Conservation (phyloP, 2,888 invertebrate genomes). For the Agrochola lychnidis region DNA sequence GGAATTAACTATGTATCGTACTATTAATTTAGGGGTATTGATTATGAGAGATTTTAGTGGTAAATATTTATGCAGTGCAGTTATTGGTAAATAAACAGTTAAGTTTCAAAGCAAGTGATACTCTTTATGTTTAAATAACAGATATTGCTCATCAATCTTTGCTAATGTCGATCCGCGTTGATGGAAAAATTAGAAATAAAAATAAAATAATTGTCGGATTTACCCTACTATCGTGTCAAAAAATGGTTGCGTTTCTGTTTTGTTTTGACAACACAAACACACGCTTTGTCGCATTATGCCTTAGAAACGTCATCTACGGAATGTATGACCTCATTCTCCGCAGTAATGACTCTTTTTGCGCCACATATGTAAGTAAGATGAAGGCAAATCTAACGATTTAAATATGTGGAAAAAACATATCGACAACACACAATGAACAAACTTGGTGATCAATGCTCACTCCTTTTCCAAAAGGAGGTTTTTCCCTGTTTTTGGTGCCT, state of each 20-base stretch:
- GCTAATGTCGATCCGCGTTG: not conserved
- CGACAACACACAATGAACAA: no score
- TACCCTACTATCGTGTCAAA: not conserved
- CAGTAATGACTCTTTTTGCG: not conserved
- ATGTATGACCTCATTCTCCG: not conserved
- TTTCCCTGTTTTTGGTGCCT: not conserved
- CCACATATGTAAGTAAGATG: no score
- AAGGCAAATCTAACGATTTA: no score
- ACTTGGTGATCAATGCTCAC: no score
- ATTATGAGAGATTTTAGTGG: not conserved
- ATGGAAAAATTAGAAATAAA: not conserved
- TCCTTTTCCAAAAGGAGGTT: not conserved
- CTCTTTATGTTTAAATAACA: not conserved
- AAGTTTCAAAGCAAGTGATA: not conserved
- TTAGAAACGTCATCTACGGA: not conserved
- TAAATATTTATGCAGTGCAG: not conserved
- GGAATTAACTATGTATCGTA: slow-evolving; percentile 31
- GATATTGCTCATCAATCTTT: no score
- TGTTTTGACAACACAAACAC: not conserved
- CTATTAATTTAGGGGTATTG: not conserved
- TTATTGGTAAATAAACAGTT: not conserved
- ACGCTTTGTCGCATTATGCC: not conserved
- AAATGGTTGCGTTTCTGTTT: not conserved
- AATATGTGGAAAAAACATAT: no score
- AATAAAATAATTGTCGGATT: not conserved